These are phyloP conservation scores for Mohoua ochrocephala DNA, from an alignment of 2,113 vertebrate genomes.

Conservation along the genomic window DNA sequence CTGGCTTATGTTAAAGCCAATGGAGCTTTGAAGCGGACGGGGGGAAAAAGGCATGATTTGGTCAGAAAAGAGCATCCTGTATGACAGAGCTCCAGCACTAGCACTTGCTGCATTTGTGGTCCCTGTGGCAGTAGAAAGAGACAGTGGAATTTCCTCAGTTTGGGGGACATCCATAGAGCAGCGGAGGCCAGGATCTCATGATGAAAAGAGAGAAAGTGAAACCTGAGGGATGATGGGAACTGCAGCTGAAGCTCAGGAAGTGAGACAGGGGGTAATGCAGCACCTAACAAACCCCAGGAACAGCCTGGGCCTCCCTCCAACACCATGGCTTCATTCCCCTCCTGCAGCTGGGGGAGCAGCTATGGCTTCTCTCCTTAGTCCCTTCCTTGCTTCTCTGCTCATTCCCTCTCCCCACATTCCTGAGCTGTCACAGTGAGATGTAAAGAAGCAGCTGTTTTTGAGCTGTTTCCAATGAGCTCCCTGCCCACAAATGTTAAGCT, in stretches of 20 bases:
- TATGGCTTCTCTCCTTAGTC: neutral
- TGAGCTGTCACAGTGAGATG: neutral
- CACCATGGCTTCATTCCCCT: neutral
- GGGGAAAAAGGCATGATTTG: neutral
- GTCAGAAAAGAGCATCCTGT: neutral
- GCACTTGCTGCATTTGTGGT: neutral
- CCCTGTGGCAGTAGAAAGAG: neutral
- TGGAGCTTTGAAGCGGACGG: accelerated
- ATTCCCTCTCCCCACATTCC: neutral
- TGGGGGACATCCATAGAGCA: neutral
- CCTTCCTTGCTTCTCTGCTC: neutral
- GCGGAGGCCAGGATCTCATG: neutral
- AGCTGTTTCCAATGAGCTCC: neutral
- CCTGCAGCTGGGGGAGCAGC: neutral
- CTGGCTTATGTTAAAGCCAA: neutral
- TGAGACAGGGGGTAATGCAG: neutral
- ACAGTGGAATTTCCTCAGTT: accelerated
- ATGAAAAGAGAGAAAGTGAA: neutral
- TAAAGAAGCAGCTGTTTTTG: neutral
- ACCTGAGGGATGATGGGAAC: neutral
- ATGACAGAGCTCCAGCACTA: neutral
- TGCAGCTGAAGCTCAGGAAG: neutral
- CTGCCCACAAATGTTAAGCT: neutral
- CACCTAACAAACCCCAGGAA: neutral
- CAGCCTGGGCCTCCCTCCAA: neutral